These are phyloP conservation scores for Cyrtonyx montezumae DNA, from an alignment of 2,113 vertebrate genomes.

Conservation along the genomic window DNA sequence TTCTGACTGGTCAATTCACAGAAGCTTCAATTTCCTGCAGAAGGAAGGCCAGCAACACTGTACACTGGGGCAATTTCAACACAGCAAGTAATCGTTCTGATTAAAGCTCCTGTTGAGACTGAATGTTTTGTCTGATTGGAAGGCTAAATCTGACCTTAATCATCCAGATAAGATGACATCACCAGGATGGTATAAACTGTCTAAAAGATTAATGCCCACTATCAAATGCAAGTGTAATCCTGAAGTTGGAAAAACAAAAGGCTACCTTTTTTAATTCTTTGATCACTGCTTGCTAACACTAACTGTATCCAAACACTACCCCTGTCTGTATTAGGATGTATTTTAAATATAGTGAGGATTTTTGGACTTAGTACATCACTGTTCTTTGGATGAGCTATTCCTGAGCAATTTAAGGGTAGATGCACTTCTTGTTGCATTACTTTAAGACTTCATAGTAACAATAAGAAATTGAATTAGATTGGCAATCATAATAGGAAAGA, in stretches of 20 bases:
- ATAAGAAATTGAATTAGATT: background rate
- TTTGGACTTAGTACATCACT: background rate
- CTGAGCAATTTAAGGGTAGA: background rate
- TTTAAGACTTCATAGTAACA: background rate
- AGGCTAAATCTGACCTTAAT: slow-evolving; percentile 60
- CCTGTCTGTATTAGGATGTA: background rate
- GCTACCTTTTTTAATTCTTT: background rate
- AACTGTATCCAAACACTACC: background rate
- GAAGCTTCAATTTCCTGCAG: slow-evolving; percentile 44
- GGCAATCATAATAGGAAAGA: background rate
- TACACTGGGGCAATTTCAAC: background rate
- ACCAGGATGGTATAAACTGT: background rate
- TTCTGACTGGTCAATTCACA: slow-evolving; percentile 32
- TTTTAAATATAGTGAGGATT: background rate
- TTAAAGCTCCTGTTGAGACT: slow-evolving; percentile 43
- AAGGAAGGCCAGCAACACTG: slow-evolving; percentile 32
- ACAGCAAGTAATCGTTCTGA: background rate
- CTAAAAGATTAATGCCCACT: slow-evolving; percentile 2
- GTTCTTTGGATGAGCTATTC: background rate
- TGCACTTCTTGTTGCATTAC: background rate
- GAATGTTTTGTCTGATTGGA: slow-evolving; percentile 36
- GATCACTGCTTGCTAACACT: background rate
- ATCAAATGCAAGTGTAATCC: slow-evolving; percentile 23
- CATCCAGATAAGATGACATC: slow-evolving; percentile 21
- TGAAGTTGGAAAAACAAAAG: slow-evolving; percentile 12